Percentiles rank a stretch among this genome's conserved stretches.
Evolutionary conservation across 2,888 invertebrate genomes (phyloP).

Genomic region (Salpingus planirostris): DNA sequence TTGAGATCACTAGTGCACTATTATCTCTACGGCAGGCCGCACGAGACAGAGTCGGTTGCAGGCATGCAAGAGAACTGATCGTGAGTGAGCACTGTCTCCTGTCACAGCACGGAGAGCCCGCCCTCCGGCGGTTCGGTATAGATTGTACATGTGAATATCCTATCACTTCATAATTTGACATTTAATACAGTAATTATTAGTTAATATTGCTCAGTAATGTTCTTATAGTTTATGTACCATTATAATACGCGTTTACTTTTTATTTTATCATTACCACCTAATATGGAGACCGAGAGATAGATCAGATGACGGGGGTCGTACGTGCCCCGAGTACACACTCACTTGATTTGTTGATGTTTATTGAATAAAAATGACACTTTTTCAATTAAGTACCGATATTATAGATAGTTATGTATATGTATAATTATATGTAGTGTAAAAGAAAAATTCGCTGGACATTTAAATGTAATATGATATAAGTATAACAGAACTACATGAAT

Average conservation of each 20-base stretch:
- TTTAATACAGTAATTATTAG: conserved; percentile 35
- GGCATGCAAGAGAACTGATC: conserved; percentile 24
- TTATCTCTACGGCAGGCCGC: conserved; percentile 34
- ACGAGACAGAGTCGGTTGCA: conserved; percentile 26
- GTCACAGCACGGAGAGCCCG: conserved; percentile 29
- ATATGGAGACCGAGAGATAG: conserved; percentile 8
- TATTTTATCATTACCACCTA: conserved; percentile 21
- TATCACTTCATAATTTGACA: conserved; percentile 41
- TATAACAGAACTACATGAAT: conserved; percentile 32
- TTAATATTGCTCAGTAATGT: conserved; percentile 41
- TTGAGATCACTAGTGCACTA: conserved; percentile 43
- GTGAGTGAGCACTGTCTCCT: conserved; percentile 29
- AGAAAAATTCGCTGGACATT: conserved; percentile 15
- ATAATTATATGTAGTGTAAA: conserved; percentile 13
- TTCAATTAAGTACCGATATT: conserved; percentile 10
- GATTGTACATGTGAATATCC: conserved; percentile 27
- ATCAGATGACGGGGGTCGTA: not conserved
- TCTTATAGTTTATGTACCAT: conserved; percentile 21
- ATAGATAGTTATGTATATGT: too few relatives aligned
- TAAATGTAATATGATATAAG: conserved; percentile 18
- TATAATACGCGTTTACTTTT: conserved; percentile 16
- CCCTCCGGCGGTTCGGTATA: conserved; percentile 18
- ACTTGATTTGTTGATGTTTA: conserved; percentile 17
- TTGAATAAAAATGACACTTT: conserved; percentile 22
- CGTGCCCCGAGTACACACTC: conserved; percentile 7